Base-by-base conservation (phyloP, 92 coral and sea anemone genomes). In the Porites divaricata region DNA sequence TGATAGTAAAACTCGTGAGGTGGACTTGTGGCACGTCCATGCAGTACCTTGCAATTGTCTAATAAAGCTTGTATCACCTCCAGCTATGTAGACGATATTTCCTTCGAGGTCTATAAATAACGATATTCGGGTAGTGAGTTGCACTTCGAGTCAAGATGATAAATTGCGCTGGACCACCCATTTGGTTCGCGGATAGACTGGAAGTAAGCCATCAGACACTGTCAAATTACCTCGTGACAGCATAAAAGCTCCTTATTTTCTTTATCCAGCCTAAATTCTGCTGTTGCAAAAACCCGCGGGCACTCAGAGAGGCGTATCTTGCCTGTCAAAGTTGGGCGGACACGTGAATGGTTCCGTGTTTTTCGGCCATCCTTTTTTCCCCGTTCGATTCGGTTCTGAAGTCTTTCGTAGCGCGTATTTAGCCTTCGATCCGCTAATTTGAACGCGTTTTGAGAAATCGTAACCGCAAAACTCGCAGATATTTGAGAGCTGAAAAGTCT, bases 391-490 rank as follows among this genome's bases (percentile, higher is more conserved):
- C 2, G 2, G 52, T 25, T 28, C 68, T 24, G 21, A 8, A 65
- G 71, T 11, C 16, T 23, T 78, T 25, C 23, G 8, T 19, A 49
- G 14, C 14, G 59, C 59, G 81, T 17, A 16, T 45, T 14, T 14
- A 5, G 19, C 19, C 20, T 35, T 26, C 12, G 17, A 19, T 15
- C 21, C 67, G 35, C 1, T 6, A 11, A 35, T 35, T 21, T 20
- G 10, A 23, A 54, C 14, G 17, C 23, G 7, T n/a, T 26, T 63
- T 54, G 62, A 24, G 48, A 62, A 51, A 64, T 7, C 50, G 61
- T 14, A 13, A 83, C 51, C 4, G 57, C 21, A 52, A 81, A 73
- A 26, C 49, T 67, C 45, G 71, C 90, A 63, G 76, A n/a, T 62
- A 51, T 54, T 28, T 59, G 80, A 63, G 86, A 57, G 69, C 75